phyloP scores from a whole-genome alignment of 2,888 invertebrate genomes.

The Cerceris ruficornis region DNA sequence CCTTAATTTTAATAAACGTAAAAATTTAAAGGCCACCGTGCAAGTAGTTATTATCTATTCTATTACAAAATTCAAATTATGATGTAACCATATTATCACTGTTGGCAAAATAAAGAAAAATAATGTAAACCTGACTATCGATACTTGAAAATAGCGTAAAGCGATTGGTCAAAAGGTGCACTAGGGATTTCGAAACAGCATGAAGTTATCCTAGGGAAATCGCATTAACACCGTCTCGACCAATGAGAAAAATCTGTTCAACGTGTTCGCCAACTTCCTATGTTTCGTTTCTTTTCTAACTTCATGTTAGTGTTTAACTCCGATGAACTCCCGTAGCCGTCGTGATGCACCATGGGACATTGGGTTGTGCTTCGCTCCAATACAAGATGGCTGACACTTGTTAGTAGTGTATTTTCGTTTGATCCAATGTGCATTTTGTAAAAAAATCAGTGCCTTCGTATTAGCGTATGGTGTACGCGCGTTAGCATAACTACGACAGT shows the following conservation, averaged over 20 bases:
- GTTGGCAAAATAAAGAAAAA: too few relatives aligned
- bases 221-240: constrained; percentile 12
- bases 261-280: constrained; percentile 33
- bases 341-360: constrained; percentile 62
- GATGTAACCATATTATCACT: too few relatives aligned
- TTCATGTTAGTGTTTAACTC: constrained; percentile 41
- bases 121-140: neutral
- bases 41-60: too few relatives aligned
- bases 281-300: constrained; percentile 26
- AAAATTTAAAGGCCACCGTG: too few relatives aligned
- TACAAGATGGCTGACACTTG: constrained; percentile 83
- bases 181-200: constrained; percentile 27
- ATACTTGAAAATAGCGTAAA: neutral
- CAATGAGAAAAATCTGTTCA: constrained; percentile 31
- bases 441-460: constrained; percentile 68
- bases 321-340: constrained; percentile 53
- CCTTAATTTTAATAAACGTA: too few relatives aligned
- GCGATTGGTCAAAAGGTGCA: constrained; percentile 13
- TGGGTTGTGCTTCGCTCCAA: constrained; percentile 71
- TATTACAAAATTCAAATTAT: too few relatives aligned
- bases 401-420: constrained; percentile 79
- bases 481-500: constrained; percentile 37
- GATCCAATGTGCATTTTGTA: constrained; percentile 67
- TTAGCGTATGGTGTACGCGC: constrained; percentile 36
- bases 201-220: constrained; percentile 12